Conservation (phyloP, 2,888 invertebrate genomes). For the Isotomurus palustris region DNA sequence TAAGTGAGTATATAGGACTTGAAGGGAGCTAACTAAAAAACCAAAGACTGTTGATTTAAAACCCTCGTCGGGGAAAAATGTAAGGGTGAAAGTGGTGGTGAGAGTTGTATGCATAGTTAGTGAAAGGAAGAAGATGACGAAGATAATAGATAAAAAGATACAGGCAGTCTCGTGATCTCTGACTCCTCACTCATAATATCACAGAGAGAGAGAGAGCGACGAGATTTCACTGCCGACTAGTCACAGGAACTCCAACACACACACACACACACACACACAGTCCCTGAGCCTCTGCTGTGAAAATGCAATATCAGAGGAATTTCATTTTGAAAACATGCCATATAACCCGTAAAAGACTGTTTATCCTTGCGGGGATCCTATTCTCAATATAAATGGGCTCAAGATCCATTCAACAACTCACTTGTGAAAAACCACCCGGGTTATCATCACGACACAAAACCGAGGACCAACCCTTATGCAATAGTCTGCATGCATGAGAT, state of each 20-base stretch:
- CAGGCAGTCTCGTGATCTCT: slow-evolving; percentile 11
- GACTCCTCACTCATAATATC: background rate
- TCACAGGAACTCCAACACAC: background rate
- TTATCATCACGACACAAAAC: no score
- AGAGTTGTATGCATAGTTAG: no score
- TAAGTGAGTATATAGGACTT: no score
- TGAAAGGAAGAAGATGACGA: slow-evolving; percentile 9
- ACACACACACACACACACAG: slow-evolving; percentile 4
- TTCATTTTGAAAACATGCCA: slow-evolving; percentile 47
- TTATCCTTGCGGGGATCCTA: slow-evolving; percentile 45
- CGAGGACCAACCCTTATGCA: no score
- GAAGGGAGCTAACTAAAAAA: no score
- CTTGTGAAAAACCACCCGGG: no score
- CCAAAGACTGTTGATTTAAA: no score
- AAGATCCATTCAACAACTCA: slow-evolving; percentile 15
- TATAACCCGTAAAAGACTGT: slow-evolving; percentile 47
- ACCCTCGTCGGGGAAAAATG: no score
- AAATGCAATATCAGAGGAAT: slow-evolving; percentile 47
- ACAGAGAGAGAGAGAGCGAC: background rate
- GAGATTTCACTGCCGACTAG: background rate
- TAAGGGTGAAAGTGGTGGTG: no score
- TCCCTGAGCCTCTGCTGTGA: slow-evolving; percentile 21
- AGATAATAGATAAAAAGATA: background rate
- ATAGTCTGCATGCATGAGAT: no score
- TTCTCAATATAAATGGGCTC: slow-evolving; percentile 38